Evolutionary conservation across 1,140 invertebrate genomes (phyloP).

Genomic region (Uloborus diversus): DNA sequence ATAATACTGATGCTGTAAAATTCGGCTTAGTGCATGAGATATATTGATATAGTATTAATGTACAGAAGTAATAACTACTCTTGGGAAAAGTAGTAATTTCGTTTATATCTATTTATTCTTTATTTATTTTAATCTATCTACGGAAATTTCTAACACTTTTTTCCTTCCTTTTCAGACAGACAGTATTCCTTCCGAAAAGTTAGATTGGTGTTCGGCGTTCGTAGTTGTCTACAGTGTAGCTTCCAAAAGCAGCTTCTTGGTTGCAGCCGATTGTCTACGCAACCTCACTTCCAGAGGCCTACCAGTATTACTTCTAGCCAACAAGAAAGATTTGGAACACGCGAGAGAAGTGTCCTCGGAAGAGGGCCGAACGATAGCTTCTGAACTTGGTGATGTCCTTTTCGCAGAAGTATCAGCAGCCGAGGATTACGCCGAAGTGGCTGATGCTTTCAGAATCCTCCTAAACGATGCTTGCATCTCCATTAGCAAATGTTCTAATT

Average conservation of each 20-base stretch:
- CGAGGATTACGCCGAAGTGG: conserved; percentile 79
- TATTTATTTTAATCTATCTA: no score
- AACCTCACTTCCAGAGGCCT: conserved; percentile 52
- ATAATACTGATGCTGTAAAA: no score
- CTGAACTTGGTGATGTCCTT: conserved; percentile 73
- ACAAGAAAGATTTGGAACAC: conserved; percentile 85
- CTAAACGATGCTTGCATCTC: conserved; percentile 72
- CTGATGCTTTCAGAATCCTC: conserved; percentile 80
- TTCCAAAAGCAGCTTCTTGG: conserved; percentile 77
- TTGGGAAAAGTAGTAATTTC: no score
- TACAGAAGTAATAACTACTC: no score
- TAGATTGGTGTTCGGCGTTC: conserved; percentile 84
- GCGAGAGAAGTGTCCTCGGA: conserved; percentile 76
- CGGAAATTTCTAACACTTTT: no score
- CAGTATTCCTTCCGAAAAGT: conserved; percentile 77
- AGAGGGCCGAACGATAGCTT: conserved; percentile 80
- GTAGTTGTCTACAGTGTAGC: conserved; percentile 84
- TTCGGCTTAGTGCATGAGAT: no score
- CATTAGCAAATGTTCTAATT: background rate
- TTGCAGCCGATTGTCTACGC: conserved; percentile 72
- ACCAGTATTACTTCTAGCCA: conserved; percentile 78
- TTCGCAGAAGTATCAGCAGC: conserved; percentile 88
- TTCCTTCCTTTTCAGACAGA: conserved; percentile 69
- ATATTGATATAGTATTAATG: no score
- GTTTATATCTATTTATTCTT: no score